phyloP scores from a whole-genome alignment of 2,113 vertebrate genomes.

The Hemibagrus wyckioides region DNA sequence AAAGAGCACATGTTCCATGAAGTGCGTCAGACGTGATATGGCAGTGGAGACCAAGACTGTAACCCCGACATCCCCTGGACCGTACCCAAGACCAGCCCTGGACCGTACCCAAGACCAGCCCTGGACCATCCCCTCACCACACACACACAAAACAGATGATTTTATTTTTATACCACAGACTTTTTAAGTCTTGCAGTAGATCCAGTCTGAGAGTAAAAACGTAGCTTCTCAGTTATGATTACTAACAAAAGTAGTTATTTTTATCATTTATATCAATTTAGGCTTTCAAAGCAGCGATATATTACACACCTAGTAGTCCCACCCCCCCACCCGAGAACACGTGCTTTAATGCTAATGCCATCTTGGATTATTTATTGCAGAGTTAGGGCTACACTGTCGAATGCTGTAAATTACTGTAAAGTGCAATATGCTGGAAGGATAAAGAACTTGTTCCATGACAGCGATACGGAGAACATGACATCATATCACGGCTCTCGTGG shows the following conservation, averaged over 20 bases:
- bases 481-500: background rate
- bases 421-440: background rate
- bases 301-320: background rate
- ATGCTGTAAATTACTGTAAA: conserved; percentile 21
- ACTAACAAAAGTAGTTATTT: background rate
- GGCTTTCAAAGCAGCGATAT: background rate
- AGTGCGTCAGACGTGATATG: conserved; percentile 87
- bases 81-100: no score
- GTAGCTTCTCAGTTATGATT: background rate
- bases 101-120: no score
- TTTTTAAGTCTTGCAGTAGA: background rate
- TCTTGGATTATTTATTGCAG: conserved; percentile 18
- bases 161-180: background rate
- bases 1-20: conserved; percentile 93
- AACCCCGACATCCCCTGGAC: no score
- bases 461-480: background rate
- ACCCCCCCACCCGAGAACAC: background rate
- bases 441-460: background rate
- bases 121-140: background rate
- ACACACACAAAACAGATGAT: background rate
- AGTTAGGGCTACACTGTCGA: background rate
- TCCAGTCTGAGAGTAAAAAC: no score
- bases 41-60: background rate
- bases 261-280: background rate
- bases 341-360: background rate